Conservation (phyloP, 2,888 invertebrate genomes). For the Nysson spinosus region DNA sequence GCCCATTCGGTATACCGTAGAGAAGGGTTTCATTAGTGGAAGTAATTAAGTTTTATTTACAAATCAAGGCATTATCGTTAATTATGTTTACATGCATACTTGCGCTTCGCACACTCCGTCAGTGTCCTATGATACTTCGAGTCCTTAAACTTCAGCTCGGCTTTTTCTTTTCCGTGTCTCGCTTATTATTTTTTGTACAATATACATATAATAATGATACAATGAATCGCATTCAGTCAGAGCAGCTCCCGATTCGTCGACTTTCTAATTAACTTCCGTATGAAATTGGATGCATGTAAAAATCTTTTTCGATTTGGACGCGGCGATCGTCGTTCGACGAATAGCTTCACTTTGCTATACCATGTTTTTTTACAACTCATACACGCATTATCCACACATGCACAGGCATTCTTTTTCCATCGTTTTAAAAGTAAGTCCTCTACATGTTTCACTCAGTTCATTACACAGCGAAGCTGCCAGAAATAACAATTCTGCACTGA, state of each 20-base stretch:
- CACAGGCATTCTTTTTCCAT: conserved; percentile 16
- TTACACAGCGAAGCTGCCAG: conserved; percentile 28
- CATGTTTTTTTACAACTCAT: conserved; percentile 19
- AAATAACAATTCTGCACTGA: conserved; percentile 36
- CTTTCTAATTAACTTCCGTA: conserved; percentile 33
- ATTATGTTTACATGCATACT: conserved; percentile 66
- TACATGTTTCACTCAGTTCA: conserved; percentile 13
- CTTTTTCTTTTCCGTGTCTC: conserved; percentile 46
- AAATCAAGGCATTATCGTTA: conserved; percentile 76
- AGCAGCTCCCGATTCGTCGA: conserved; percentile 25
- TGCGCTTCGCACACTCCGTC: conserved; percentile 20
- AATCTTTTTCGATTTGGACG: conserved; percentile 49
- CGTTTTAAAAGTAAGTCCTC: conserved; percentile 8
- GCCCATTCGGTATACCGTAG: conserved; percentile 52
- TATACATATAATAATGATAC: conserved; percentile 49
- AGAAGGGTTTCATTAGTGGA: conserved; percentile 64
- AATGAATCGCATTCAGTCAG: conserved; percentile 38
- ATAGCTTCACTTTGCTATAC: conserved; percentile 39
- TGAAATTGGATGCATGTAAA: conserved; percentile 65
- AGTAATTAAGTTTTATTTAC: conserved; percentile 75
- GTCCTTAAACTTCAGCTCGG: conserved; percentile 28
- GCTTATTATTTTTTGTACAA: conserved; percentile 65
- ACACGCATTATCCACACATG: conserved; percentile 7
- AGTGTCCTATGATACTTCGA: conserved; percentile 18
- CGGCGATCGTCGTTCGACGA: conserved; percentile 53